A percentile compares a stretch with the other conserved stretches of the same genome.
phyloP scores from a whole-genome alignment of 64 coral and sea anemone species.

The Hydrozoanthus tunicans region DNA sequence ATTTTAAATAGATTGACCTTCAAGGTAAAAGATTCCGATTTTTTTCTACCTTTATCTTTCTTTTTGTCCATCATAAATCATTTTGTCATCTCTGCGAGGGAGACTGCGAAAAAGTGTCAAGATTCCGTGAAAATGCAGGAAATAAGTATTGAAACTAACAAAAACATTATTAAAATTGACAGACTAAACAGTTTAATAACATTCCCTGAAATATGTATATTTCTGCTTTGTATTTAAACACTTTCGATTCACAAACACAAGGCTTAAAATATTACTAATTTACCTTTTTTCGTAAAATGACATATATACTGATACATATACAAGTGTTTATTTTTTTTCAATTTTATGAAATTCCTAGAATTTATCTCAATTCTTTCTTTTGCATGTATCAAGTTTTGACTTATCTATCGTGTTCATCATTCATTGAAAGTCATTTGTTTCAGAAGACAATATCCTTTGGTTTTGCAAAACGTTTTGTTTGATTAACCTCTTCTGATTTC shows the following conservation, averaged over 20 bases:
- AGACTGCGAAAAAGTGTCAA: slow-evolving; percentile 10
- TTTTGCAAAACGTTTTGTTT: too few relatives aligned
- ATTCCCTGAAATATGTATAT: slow-evolving; percentile 11
- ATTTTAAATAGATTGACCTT: not conserved
- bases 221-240: slow-evolving; percentile 11
- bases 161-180: slow-evolving; percentile 12
- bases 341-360: too few relatives aligned
- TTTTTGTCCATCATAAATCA: slow-evolving; percentile 7
- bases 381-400: too few relatives aligned
- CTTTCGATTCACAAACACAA: not conserved
- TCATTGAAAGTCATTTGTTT: too few relatives aligned
- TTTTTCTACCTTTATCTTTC: not conserved
- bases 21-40: not conserved
- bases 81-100: slow-evolving; percentile 9
- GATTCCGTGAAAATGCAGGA: slow-evolving; percentile 1
- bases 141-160: slow-evolving; percentile 3
- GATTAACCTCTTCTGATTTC: too few relatives aligned
- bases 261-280: too few relatives aligned
- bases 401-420: too few relatives aligned
- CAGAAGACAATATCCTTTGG: too few relatives aligned
- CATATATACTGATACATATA: too few relatives aligned
- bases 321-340: too few relatives aligned
- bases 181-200: slow-evolving; percentile 11
- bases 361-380: too few relatives aligned
- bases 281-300: too few relatives aligned